Base-by-base conservation (phyloP, 2,888 invertebrate genomes). In the Apamea epomidion region DNA sequence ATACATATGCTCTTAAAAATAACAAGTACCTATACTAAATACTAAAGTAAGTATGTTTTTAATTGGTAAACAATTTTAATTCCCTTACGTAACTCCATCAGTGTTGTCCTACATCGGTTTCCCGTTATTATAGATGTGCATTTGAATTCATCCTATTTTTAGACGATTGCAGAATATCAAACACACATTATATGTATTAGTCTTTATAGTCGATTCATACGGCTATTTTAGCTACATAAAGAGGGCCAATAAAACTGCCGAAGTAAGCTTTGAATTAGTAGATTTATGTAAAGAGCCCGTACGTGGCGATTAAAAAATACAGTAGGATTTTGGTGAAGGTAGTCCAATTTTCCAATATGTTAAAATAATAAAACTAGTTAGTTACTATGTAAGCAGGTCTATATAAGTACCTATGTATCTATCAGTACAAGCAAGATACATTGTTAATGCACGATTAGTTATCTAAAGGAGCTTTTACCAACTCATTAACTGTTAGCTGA, bases 401-500 rank as follows among this genome's bases (percentile, higher is more conserved):
- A 81, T 74, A 74, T 78, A 74, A 79, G 79, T 83, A 74, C 62
- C 54, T 81, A 64, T 42, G 51, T 81, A 65, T 64, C 37, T 81
- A 78, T 85, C 76, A 65, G 81, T 79, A 87, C 65, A 86, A 78
- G 83, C 71, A 85, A 76, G 83, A 86, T 77, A 86, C 76, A 81
- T 82, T 80, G 83, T 82, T 80, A 75, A 82, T 87, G 74, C 80
- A 86, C 79, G 87, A 89, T 88, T 83, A 87, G 83, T 86, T 93
- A 94, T 94, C 93, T 91, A 87, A 92, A 94, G 93, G 93, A 94
- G 95, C 94, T 95, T 96, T 96, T 95, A 95, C 95, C 93, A 92
- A 87, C 92, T 94, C 94, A 95, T 95, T 95, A 95, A 96, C 96
- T 93, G 96, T 96, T 95, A 94, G 85, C 88, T 92, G 95, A 91